Base-by-base conservation (phyloP, 2,888 invertebrate genomes). In the Megamerina dolium region DNA sequence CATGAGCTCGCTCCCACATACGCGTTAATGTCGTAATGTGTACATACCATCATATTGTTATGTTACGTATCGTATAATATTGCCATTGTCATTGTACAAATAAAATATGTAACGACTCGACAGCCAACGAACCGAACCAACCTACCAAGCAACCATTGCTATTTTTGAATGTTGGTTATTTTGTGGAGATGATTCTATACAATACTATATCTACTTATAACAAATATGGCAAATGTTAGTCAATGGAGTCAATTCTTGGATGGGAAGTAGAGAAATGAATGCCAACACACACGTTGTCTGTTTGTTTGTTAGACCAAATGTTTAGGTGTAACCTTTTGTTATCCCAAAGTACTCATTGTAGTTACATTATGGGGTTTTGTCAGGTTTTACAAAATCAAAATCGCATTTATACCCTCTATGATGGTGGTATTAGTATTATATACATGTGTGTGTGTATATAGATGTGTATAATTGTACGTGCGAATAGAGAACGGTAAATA, bases 61-160 rank as follows among this genome's bases (percentile, higher is more conserved):
- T n/a, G n/a, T n/a, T n/a, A n/a, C n/a, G n/a, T n/a, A n/a, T n/a
- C n/a, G 26, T 40, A 16, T 32, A 16, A 16, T 32, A 43, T 38
- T 42, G 42, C 42, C 39, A 58, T 59, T 60, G 60, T 60, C 61
- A 59, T 61, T 63, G 57, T 59, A 59, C 62, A 62, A 63, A 62
- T 62, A 62, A 62, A 62, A 62, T 62, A 63, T 61, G 62, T 63
- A 61, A 63, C 63, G 60, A 58, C 57, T 60, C 19, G 32, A 29
- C 10, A 8, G 23, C 23, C 23, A 8, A 8, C 10, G 6, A 10
- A 8, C 6, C 23, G 10, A 23, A 23, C 10, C 10, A 23, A 33
- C n/a, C n/a, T 32, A 13, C 18, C 10, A 21, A 34, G 18, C 20
- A 10, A 10, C 21, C 6, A 8, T 21, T 33, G 37, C 20, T 5